phyloP scores from a whole-genome alignment of 2,888 invertebrate genomes.

The Drosophila anomalata region DNA sequence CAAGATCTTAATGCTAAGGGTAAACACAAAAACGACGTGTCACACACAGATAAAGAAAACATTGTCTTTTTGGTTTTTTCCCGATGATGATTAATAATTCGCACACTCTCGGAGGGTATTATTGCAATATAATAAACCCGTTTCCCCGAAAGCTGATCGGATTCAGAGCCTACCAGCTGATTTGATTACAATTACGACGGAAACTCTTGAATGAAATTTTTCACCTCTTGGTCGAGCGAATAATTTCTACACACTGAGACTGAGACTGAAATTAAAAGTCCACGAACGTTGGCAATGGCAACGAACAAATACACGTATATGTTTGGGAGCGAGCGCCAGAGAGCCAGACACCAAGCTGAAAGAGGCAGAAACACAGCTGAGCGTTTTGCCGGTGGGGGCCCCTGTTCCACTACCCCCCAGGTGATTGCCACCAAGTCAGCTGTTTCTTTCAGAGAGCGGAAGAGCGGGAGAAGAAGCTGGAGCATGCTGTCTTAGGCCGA shows the following conservation, averaged over 20 bases:
- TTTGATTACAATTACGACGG: slow-evolving; percentile 14
- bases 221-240: slow-evolving; percentile 25
- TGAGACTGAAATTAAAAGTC: slow-evolving; percentile 18
- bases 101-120: slow-evolving; percentile 11
- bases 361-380: slow-evolving; percentile 46
- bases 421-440: slow-evolving; percentile 16
- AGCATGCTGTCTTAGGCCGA: slow-evolving; percentile 15
- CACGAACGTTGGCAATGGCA: slow-evolving; percentile 32
- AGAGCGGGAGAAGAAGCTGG: slow-evolving; percentile 9
- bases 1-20: slow-evolving; percentile 26
- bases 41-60: slow-evolving; percentile 26
- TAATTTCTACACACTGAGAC: slow-evolving; percentile 22
- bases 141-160: slow-evolving; percentile 7
- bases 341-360: slow-evolving; percentile 51
- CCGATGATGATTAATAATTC: slow-evolving; percentile 60
- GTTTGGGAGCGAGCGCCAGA: slow-evolving; percentile 25
- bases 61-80: slow-evolving; percentile 30
- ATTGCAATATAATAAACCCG: slow-evolving; percentile 24
- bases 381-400: slow-evolving; percentile 19
- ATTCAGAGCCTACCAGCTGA: slow-evolving; percentile 15
- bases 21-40: slow-evolving; percentile 14
- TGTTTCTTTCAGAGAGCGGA: slow-evolving; percentile 9
- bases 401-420: background rate
- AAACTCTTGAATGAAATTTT: slow-evolving; percentile 16
- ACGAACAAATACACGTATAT: background rate